Evolutionary conservation across 2,113 vertebrate genomes (phyloP).

Genomic region (Cariama cristata): DNA sequence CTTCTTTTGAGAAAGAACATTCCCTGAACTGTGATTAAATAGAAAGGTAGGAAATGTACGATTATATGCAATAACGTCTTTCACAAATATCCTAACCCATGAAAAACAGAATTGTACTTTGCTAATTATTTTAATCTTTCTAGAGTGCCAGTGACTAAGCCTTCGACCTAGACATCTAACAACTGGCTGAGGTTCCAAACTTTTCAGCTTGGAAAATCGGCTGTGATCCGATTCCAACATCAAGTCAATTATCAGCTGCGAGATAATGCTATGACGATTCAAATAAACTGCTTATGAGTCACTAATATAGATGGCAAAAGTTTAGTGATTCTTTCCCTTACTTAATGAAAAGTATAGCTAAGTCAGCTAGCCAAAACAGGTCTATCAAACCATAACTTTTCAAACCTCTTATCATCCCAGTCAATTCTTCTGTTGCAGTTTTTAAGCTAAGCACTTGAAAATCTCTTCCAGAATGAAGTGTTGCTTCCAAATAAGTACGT

Average conservation of each 20-base stretch:
- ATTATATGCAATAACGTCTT: neutral
- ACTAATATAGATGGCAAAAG: neutral
- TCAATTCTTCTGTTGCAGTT: slow-evolving; percentile 23
- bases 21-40: neutral
- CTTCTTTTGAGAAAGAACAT: neutral
- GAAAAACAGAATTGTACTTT: neutral
- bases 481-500: slow-evolving; percentile 56
- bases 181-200: neutral
- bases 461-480: slow-evolving; percentile 57
- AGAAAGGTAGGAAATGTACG: neutral
- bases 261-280: neutral
- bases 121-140: neutral
- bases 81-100: neutral
- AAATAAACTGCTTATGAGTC: slow-evolving; percentile 18
- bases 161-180: neutral
- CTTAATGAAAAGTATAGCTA: neutral
- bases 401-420: slow-evolving; percentile 18
- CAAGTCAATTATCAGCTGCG: neutral
- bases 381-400: slow-evolving; percentile 14
- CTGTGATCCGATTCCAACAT: neutral
- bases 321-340: neutral
- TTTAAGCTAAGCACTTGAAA: slow-evolving; percentile 66
- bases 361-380: slow-evolving; percentile 20
- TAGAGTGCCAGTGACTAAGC: neutral
- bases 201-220: neutral